Percentiles rank a stretch among this genome's conserved stretches.
These are phyloP conservation scores for Psammodynastes pulverulentus DNA, from an alignment of 2,113 vertebrate species.

Conservation along the genomic window DNA sequence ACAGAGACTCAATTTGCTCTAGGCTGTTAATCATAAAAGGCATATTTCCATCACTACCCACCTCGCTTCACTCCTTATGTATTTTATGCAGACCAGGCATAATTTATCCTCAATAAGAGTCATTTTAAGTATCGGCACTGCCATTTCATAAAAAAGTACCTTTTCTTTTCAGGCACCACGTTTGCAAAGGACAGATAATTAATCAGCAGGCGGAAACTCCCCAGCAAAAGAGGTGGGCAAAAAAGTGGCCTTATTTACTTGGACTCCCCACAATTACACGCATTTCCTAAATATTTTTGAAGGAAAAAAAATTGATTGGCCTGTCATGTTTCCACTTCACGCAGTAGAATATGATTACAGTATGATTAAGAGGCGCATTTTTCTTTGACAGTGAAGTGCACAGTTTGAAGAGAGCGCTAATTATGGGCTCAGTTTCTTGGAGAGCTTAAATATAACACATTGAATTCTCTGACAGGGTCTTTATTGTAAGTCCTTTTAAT, in stretches of 20 bases:
- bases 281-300: conserved; percentile 45
- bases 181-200: conserved; percentile 39
- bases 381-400: conserved; percentile 31
- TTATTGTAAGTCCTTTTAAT: conserved; percentile 45
- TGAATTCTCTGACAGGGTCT: conserved; percentile 29
- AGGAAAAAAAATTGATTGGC: conserved; percentile 18
- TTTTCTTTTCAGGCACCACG: not conserved
- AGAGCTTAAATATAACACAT: conserved; percentile 25
- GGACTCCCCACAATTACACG: conserved; percentile 35
- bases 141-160: not conserved
- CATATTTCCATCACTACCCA: not conserved
- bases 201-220: conserved; percentile 36
- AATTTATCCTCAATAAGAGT: not conserved
- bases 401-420: conserved; percentile 33
- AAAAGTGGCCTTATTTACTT: conserved; percentile 50
- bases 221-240: conserved; percentile 24
- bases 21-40: not conserved
- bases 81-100: not conserved
- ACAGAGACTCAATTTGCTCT: not conserved
- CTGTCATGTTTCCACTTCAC: conserved; percentile 37
- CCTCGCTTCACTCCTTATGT: not conserved
- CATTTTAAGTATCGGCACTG: not conserved
- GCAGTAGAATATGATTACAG: conserved; percentile 30
- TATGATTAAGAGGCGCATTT: conserved; percentile 21
- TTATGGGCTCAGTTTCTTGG: conserved; percentile 44